Conservation (phyloP, 2,113 vertebrate genomes). For the Callaeas wilsoni region DNA sequence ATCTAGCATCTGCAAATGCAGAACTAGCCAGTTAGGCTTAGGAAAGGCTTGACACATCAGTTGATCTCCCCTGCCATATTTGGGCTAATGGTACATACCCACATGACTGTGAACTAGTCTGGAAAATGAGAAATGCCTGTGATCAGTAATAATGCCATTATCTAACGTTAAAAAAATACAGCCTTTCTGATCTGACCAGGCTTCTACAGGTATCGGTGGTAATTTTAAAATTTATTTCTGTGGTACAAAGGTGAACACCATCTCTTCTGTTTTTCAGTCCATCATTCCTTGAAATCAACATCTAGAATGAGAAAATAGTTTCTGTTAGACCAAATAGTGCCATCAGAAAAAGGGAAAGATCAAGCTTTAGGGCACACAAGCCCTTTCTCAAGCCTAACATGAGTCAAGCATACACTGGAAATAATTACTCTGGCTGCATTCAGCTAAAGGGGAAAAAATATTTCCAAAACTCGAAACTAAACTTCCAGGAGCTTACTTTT, state of each 20-base stretch:
- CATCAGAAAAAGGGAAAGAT: background rate
- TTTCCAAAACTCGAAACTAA: background rate
- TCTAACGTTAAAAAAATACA: background rate
- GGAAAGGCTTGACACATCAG: background rate
- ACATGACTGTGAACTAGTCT: background rate
- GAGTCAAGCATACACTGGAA: background rate
- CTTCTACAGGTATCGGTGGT: background rate
- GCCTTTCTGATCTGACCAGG: background rate
- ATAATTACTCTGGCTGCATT: background rate
- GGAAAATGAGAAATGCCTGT: background rate
- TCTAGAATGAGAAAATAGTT: background rate
- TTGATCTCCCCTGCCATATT: background rate
- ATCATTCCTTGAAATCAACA: background rate
- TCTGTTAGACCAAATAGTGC: background rate
- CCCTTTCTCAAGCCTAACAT: background rate
- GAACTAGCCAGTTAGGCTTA: conserved; percentile 9
- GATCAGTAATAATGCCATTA: background rate
- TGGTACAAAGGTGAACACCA: background rate
- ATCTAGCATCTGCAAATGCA: conserved; percentile 37
- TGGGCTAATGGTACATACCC: background rate
- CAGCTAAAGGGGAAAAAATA: background rate
- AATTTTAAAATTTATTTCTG: background rate
- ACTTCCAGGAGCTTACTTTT: background rate
- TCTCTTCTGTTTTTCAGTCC: background rate
- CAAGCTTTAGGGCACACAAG: background rate